Evolutionary conservation across 2,888 invertebrate genomes (phyloP).

Genomic region (Macrophya alboannulata): DNA sequence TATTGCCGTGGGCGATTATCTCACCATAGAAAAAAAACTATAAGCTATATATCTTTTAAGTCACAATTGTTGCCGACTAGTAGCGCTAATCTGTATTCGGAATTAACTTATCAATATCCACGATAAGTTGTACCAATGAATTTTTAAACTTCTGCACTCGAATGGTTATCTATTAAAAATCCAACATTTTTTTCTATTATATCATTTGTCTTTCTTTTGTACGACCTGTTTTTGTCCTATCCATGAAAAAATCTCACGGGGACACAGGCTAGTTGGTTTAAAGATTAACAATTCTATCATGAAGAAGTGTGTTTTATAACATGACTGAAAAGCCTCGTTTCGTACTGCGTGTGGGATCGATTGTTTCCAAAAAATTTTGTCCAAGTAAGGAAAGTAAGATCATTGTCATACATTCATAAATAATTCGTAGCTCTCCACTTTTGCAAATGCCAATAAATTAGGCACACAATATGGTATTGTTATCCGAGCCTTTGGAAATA

Average conservation of each 20-base stretch:
- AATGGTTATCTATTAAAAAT: background rate
- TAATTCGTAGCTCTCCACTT: background rate
- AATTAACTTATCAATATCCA: constrained; percentile 4
- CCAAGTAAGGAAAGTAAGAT: background rate
- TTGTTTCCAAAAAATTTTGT: background rate
- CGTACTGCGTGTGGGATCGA: background rate
- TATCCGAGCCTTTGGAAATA: background rate
- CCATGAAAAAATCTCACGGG: background rate
- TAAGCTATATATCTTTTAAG: background rate
- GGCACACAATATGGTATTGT: background rate
- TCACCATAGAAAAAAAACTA: background rate
- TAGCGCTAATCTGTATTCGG: background rate
- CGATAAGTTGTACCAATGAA: background rate
- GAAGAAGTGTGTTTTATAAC: background rate
- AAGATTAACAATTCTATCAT: background rate
- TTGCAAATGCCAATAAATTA: background rate
- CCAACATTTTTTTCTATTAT: background rate
- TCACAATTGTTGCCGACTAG: background rate
- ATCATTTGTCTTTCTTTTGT: background rate
- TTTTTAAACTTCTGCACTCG: background rate
- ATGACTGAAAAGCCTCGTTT: background rate
- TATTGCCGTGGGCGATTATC: background rate
- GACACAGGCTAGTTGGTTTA: background rate
- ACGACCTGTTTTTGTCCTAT: background rate
- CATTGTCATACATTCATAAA: background rate